Conservation (phyloP, 37 sponge, comb jelly and placozoan genomes). For the Aplysina aerophoba region DNA sequence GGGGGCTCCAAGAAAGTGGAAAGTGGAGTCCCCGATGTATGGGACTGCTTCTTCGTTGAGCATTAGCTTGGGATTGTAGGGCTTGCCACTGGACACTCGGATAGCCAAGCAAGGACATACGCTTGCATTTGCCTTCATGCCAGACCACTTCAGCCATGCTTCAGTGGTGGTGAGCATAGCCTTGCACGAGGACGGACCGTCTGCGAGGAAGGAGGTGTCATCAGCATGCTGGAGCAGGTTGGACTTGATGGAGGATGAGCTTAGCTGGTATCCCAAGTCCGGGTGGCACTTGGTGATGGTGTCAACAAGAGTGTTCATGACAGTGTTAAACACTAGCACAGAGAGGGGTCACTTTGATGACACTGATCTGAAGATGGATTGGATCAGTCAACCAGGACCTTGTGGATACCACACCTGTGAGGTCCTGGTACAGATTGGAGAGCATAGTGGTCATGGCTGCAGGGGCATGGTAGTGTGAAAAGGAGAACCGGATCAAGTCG, state of each 20-base stretch:
- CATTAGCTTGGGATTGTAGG: not conserved
- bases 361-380: not conserved
- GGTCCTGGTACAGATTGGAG: conserved; percentile 6
- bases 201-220: no score
- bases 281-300: not conserved
- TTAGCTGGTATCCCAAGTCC: not conserved
- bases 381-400: not conserved
- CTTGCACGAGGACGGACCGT: no score
- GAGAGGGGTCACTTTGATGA: conserved; percentile 16
- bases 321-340: conserved; percentile 20
- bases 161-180: no score
- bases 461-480: conserved; percentile 21
- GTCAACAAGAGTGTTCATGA: conserved; percentile 34
- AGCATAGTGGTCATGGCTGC: not conserved
- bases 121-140: no score
- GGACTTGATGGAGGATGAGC: not conserved
- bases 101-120: no score
- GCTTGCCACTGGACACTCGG: not conserved
- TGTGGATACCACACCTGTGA: conserved; percentile 16
- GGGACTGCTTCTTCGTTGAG: not conserved
- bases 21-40: not conserved
- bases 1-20: conserved; percentile 1
- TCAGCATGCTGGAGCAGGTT: no score
- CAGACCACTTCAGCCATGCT: no score
- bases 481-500: not conserved